These are phyloP conservation scores for Coluber constrictor DNA, from an alignment of 2,797 vertebrate species.

Conservation along the genomic window DNA sequence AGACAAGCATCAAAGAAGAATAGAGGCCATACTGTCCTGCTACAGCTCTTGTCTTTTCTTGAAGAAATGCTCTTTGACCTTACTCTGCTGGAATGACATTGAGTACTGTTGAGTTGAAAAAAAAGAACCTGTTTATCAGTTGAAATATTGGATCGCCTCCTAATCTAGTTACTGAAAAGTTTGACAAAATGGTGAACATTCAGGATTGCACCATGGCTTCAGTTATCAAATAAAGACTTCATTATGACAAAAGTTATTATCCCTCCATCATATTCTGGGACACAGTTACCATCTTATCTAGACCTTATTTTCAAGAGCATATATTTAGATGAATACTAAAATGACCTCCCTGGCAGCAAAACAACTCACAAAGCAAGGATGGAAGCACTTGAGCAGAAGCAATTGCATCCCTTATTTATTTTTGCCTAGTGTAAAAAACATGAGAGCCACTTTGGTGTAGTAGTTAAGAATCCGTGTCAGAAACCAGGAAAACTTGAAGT, in stretches of 20 bases:
- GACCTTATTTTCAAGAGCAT: background rate
- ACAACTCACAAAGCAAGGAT: background rate
- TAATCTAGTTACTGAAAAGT: background rate
- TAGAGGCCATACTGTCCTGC: background rate
- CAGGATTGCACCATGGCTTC: background rate
- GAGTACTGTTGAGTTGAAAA: background rate
- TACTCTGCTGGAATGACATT: background rate
- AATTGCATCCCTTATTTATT: background rate
- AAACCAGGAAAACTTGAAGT: background rate
- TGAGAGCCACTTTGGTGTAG: background rate
- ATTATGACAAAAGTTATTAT: background rate
- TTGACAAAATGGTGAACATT: background rate
- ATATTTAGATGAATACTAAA: background rate
- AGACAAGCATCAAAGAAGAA: background rate
- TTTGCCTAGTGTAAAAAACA: background rate
- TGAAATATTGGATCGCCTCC: background rate
- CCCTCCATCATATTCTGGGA: background rate
- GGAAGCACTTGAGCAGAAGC: background rate
- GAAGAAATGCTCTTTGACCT: background rate
- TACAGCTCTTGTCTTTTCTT: slow-evolving; percentile 1
- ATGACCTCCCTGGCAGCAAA: too few species aligned
- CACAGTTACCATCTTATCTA: background rate
- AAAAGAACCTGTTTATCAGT: background rate
- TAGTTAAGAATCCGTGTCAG: background rate
- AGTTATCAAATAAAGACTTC: background rate